A percentile compares a stretch with the other conserved stretches of the same genome.
These are phyloP conservation scores for Alfaro cultratus DNA, from an alignment of 2,797 vertebrate genomes.

Conservation along the genomic window DNA sequence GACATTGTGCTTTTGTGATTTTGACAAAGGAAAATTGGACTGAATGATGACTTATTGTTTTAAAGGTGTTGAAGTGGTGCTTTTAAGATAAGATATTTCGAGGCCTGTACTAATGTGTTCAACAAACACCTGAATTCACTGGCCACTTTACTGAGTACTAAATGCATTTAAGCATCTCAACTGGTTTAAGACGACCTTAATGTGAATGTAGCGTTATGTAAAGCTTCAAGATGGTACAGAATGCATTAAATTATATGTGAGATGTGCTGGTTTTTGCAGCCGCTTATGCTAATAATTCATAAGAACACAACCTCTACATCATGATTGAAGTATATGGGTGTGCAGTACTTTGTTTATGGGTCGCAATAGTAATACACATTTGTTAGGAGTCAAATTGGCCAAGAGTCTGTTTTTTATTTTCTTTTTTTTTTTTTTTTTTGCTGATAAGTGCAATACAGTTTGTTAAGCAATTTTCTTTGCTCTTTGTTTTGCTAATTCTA, in stretches of 20 bases:
- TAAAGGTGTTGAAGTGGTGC: not conserved
- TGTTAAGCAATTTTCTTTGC: not conserved
- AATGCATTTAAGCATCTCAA: not conserved
- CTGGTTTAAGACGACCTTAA: not conserved
- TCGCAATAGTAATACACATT: not conserved
- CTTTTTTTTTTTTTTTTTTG: not conserved
- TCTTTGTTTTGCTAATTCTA: conserved; percentile 10
- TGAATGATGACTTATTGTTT: not conserved
- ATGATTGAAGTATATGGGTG: not conserved
- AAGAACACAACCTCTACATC: not conserved
- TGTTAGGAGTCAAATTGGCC: not conserved
- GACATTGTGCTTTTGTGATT: not conserved
- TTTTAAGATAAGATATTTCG: not conserved
- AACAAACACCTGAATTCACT: not conserved
- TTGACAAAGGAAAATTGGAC: not conserved
- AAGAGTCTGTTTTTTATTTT: not conserved
- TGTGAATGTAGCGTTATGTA: not conserved
- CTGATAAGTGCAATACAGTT: not conserved
- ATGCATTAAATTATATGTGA: not conserved
- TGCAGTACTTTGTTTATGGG: not conserved
- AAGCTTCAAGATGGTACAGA: not conserved
- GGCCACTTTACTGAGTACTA: not conserved
- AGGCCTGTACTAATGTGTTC: not conserved
- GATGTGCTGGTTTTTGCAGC: not conserved
- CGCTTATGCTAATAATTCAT: not conserved